These are phyloP conservation scores for Hypena proboscidalis DNA, from an alignment of 2,888 invertebrate species.

Conservation along the genomic window DNA sequence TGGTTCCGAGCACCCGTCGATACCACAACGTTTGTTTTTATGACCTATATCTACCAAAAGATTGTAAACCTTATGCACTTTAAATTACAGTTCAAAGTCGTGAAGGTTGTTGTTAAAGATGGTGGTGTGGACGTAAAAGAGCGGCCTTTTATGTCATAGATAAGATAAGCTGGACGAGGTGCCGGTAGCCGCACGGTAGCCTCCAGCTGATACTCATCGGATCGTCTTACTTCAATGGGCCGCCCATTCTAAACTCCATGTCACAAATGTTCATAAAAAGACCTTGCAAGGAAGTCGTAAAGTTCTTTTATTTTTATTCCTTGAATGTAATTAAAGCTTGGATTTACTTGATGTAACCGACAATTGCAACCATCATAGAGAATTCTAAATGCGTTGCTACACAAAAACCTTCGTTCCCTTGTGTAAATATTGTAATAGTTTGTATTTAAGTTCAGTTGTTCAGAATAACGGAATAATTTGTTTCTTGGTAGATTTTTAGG, in stretches of 20 bases:
- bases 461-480: no score
- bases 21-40: conserved; percentile 51
- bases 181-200: conserved; percentile 27
- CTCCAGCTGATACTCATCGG: conserved; percentile 25
- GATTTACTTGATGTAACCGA: no score
- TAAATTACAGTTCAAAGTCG: conserved; percentile 8
- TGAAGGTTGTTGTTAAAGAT: conserved; percentile 1
- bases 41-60: conserved; percentile 21
- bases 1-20: conserved; percentile 50
- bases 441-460: no score
- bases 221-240: conserved; percentile 17
- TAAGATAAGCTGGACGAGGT: conserved; percentile 53
- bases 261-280: no score
- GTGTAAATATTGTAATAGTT: no score
- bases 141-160: conserved; percentile 60
- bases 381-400: no score
- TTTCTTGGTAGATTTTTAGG: no score
- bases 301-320: no score
- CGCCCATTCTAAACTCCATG: neutral
- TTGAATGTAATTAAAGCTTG: no score
- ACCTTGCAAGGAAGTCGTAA: no score
- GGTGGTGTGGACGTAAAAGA: conserved; percentile 43
- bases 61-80: conserved; percentile 10
- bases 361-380: no score
- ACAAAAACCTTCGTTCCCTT: no score